Evolutionary conservation across 1,140 invertebrate genomes (phyloP).

Genomic region (Pseudomyrmex gracilis): DNA sequence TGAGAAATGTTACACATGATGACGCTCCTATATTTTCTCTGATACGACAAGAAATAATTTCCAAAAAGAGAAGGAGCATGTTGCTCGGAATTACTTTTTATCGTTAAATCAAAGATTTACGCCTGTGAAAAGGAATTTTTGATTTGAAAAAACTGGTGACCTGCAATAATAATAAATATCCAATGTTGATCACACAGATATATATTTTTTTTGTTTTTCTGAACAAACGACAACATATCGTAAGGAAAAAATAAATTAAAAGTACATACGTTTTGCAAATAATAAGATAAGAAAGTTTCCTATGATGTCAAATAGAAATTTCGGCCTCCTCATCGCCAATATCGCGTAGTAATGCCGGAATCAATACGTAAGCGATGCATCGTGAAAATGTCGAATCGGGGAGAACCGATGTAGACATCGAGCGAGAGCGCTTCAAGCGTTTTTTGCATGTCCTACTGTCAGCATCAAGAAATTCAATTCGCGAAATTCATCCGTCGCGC

Average conservation of each 20-base stretch:
- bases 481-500: slow-evolving; percentile 60
- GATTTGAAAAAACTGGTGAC: background rate
- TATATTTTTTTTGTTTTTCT: too few species aligned
- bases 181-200: too few species aligned
- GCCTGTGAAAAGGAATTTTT: background rate
- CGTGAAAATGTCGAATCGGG: slow-evolving; percentile 55
- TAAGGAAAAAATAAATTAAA: too few species aligned
- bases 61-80: slow-evolving; percentile 10
- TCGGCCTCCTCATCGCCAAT: slow-evolving; percentile 2
- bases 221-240: too few species aligned
- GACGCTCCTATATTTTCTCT: slow-evolving; percentile 40
- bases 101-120: background rate
- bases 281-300: slow-evolving; percentile 1
- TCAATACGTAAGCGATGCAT: slow-evolving; percentile 53
- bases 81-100: background rate
- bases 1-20: slow-evolving; percentile 55
- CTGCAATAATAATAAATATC: too few species aligned
- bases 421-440: slow-evolving; percentile 44
- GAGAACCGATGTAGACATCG: slow-evolving; percentile 56
- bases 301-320: background rate
- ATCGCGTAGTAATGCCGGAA: slow-evolving; percentile 34
- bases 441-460: slow-evolving; percentile 61
- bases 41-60: slow-evolving; percentile 47
- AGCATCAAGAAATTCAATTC: slow-evolving; percentile 62
- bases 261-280: background rate